Percentiles rank a stretch among this genome's conserved stretches.
These are phyloP conservation scores for Pygocentrus nattereri DNA, from an alignment of 2,797 vertebrate genomes.

Conservation along the genomic window DNA sequence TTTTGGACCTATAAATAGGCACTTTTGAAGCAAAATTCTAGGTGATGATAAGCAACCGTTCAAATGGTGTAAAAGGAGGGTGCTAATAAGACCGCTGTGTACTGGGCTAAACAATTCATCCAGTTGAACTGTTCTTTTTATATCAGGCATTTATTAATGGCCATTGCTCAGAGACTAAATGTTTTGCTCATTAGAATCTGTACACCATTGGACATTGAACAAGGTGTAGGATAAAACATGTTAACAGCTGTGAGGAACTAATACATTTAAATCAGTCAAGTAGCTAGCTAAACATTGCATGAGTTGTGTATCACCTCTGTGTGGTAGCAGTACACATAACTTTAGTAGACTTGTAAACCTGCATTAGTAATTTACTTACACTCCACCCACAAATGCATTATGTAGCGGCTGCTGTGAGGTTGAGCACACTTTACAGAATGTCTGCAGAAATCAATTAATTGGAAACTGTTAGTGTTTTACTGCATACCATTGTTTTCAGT, in stretches of 20 bases:
- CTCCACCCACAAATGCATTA: not conserved
- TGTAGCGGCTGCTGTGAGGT: not conserved
- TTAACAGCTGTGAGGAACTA: not conserved
- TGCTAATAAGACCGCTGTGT: not conserved
- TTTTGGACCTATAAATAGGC: conserved; percentile 9
- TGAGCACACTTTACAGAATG: too few species aligned
- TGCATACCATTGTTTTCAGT: not conserved
- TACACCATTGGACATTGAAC: not conserved
- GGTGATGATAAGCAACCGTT: not conserved
- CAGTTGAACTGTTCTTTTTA: not conserved
- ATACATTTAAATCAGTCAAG: not conserved
- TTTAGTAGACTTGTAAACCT: not conserved
- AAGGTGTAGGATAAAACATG: not conserved
- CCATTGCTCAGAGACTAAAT: not conserved
- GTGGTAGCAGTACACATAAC: not conserved
- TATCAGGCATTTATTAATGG: not conserved
- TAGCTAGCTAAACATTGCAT: conserved; percentile 17
- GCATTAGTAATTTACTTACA: not conserved
- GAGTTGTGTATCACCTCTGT: not conserved
- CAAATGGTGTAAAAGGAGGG: not conserved
- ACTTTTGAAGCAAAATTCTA: conserved; percentile 15
- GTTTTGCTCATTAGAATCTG: not conserved
- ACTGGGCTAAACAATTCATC: not conserved
- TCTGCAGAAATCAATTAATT: too few species aligned
- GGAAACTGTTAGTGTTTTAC: too few species aligned